Evolutionary conservation across 2,113 vertebrate genomes (phyloP).

Genomic region (Dasyurus viverrinus): DNA sequence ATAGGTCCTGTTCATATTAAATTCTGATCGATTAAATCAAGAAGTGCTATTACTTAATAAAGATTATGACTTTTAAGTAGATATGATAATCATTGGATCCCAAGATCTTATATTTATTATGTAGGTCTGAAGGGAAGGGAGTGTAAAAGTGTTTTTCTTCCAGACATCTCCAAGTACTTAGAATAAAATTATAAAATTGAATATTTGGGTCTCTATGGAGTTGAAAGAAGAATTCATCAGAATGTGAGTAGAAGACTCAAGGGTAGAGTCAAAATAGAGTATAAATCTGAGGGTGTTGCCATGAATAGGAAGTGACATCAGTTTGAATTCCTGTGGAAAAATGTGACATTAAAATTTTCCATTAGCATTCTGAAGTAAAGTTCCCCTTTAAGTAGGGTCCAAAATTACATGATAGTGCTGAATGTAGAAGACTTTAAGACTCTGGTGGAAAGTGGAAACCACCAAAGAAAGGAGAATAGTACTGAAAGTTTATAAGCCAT

Average conservation of each 20-base stretch:
- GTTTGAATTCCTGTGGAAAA: neutral
- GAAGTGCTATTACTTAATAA: neutral
- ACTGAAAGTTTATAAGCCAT: neutral
- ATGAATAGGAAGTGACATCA: neutral
- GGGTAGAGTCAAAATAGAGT: neutral
- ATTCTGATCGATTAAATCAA: neutral
- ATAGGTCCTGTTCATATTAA: neutral
- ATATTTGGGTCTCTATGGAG: neutral
- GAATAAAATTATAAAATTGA: neutral
- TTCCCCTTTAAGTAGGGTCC: neutral
- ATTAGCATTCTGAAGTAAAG: neutral
- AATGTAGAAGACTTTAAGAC: neutral
- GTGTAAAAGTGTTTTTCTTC: neutral
- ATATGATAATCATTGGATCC: neutral
- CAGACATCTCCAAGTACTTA: neutral
- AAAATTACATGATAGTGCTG: neutral
- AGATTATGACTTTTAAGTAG: neutral
- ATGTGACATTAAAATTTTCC: neutral
- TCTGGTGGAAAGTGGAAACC: neutral
- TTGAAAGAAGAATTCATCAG: neutral
- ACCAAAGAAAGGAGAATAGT: neutral
- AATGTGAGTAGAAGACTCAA: neutral
- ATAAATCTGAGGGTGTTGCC: neutral
- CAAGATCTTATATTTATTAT: neutral
- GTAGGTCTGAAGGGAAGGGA: neutral